A percentile compares a stretch with the other conserved stretches of the same genome.
phyloP scores from a whole-genome alignment of 2,113 vertebrate genomes.

The Percopsis transmontana region DNA sequence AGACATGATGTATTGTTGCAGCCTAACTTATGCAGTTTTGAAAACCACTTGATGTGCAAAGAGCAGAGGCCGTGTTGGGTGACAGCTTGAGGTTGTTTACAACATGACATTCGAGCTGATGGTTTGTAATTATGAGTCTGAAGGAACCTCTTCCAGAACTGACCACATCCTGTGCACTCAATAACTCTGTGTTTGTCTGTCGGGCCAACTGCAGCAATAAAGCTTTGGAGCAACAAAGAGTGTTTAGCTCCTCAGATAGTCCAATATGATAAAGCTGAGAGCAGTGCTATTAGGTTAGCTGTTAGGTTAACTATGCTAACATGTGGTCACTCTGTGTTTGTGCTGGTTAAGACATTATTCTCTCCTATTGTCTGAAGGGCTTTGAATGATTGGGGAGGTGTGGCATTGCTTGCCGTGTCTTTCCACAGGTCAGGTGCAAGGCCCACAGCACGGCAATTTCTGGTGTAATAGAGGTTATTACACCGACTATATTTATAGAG shows the following conservation, averaged over 20 bases:
- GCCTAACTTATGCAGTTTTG: too few relatives aligned
- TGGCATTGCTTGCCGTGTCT: conserved; percentile 32
- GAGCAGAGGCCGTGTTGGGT: conserved; percentile 5
- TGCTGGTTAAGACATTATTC: conserved; percentile 72
- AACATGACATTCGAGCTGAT: conserved; percentile 7
- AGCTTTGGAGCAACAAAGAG: conserved; percentile 65
- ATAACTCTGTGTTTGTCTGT: conserved; percentile 43
- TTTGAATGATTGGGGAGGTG: conserved; percentile 48
- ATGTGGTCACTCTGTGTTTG: conserved; percentile 61
- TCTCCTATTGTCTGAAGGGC: conserved; percentile 42
- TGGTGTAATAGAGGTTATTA: conserved; percentile 10
- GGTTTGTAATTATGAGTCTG: conserved; percentile 44
- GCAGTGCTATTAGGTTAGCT: conserved; percentile 4
- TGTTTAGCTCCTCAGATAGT: conserved; percentile 64
- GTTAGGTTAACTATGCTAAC: conserved; percentile 51
- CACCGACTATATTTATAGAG: too few relatives aligned
- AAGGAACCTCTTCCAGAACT: conserved; percentile 17
- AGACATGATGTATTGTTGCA: conserved; percentile 12
- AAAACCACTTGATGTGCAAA: conserved; percentile 20
- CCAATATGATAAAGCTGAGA: conserved; percentile 45
- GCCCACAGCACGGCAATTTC: conserved; percentile 1
- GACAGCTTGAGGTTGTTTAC: conserved; percentile 40
- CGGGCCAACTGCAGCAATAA: conserved; percentile 52
- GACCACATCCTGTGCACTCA: conserved; percentile 44
- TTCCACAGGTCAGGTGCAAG: conserved; percentile 59